Conservation (phyloP, 2,113 vertebrate species). For the Lucifuga dentata region DNA sequence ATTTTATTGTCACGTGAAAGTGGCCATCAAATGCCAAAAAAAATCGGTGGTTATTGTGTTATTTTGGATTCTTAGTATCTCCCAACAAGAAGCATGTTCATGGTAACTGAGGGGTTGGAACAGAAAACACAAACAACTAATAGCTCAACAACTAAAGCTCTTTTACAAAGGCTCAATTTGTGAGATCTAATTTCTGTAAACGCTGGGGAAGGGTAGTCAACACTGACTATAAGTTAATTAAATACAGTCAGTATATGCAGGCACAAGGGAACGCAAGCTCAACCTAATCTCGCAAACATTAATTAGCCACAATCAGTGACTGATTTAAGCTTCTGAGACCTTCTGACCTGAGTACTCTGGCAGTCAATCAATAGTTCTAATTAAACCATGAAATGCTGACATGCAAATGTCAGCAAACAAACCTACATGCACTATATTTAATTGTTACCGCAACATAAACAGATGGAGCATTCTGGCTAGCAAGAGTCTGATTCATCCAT, state of each 20-base stretch:
- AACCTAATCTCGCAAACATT: conserved; percentile 27
- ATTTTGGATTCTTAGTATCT: too few species aligned
- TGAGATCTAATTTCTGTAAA: conserved; percentile 14
- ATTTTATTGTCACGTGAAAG: conserved; percentile 23
- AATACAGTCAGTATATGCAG: conserved; percentile 11
- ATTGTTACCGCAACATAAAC: not conserved
- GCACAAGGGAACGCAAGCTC: conserved; percentile 33
- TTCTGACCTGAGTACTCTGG: not conserved
- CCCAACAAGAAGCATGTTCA: conserved; percentile 10
- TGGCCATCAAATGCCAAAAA: conserved; percentile 2
- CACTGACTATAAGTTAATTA: conserved; percentile 33
- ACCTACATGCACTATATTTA: conserved; percentile 2
- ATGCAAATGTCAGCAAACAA: conserved; percentile 7
- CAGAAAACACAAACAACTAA: not conserved
- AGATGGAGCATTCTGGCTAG: conserved; percentile 4
- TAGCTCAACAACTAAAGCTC: not conserved
- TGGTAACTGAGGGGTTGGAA: not conserved
- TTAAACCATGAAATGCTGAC: conserved; percentile 36
- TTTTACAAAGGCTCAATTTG: not conserved
- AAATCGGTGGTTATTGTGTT: too few species aligned
- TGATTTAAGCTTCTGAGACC: conserved; percentile 41
- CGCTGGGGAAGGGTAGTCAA: not conserved
- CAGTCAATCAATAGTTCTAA: conserved; percentile 47
- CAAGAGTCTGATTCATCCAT: conserved; percentile 16
- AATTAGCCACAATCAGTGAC: conserved; percentile 33